These are phyloP conservation scores for Byasa hedistus DNA, from an alignment of 2,888 invertebrate genomes.

Conservation along the genomic window DNA sequence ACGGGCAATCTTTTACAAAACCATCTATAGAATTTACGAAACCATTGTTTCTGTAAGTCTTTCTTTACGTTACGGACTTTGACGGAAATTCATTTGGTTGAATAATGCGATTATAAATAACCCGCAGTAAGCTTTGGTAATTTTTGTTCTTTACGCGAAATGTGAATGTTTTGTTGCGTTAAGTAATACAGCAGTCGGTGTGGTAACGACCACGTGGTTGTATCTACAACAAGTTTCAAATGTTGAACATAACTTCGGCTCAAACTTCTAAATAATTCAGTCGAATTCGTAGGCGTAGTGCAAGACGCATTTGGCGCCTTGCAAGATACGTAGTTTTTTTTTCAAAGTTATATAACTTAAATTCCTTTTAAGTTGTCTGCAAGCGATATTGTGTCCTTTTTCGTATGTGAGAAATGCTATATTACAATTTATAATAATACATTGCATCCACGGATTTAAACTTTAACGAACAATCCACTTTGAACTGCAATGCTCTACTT, in stretches of 20 bases:
- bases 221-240: constrained; percentile 31
- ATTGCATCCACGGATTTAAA: constrained; percentile 15
- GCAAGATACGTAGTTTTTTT: constrained; percentile 63
- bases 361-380: constrained; percentile 50
- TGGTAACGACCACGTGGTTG: constrained; percentile 19
- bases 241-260: constrained; percentile 39
- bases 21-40: constrained; percentile 23
- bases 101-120: constrained; percentile 33
- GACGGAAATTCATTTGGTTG: constrained; percentile 11
- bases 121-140: constrained; percentile 31
- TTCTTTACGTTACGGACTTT: constrained; percentile 17
- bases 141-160: constrained; percentile 7
- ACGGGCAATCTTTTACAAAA: constrained; percentile 21
- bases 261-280: constrained; percentile 52
- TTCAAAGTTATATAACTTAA: constrained; percentile 70
- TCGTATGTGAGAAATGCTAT: constrained; percentile 32
- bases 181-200: background rate
- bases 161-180: background rate
- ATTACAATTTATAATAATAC: background rate
- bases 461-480: constrained; percentile 30
- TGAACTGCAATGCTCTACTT: constrained; percentile 31
- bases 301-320: constrained; percentile 75
- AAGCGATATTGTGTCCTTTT: constrained; percentile 43
- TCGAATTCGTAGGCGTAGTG: constrained; percentile 58
- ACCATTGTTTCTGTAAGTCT: constrained; percentile 25